Evolutionary conservation across 2,797 vertebrate species (phyloP).

Genomic region (Xenopus petersii): DNA sequence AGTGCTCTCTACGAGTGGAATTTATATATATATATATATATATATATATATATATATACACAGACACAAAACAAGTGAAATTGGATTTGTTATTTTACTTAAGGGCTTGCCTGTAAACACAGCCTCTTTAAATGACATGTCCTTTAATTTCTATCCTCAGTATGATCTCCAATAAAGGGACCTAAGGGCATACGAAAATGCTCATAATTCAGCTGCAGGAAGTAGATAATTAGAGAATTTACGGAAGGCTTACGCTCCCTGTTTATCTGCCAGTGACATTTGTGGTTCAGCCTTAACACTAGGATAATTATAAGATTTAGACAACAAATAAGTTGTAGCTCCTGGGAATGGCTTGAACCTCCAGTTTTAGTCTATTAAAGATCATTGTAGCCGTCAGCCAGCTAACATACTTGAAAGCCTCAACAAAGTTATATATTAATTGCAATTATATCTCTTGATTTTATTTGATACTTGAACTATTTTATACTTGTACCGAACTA

Average conservation of each 20-base stretch:
- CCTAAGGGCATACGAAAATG: slow-evolving; percentile 84
- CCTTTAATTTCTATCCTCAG: slow-evolving; percentile 82
- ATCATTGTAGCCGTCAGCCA: not conserved
- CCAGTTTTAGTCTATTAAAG: slow-evolving; percentile 86
- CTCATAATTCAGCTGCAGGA: slow-evolving; percentile 87
- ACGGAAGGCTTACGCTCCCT: slow-evolving; percentile 86
- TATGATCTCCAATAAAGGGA: slow-evolving; percentile 84
- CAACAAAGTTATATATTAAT: too few relatives aligned
- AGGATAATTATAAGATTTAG: slow-evolving; percentile 96
- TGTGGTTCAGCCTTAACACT: slow-evolving; percentile 83
- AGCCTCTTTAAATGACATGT: slow-evolving; percentile 72
- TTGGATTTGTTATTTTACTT: too few relatives aligned
- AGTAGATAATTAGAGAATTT: slow-evolving; percentile 86
- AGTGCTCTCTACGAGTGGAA: too few relatives aligned
- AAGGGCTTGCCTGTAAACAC: too few relatives aligned
- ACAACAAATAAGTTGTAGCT: slow-evolving; percentile 93
- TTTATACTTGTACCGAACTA: too few relatives aligned
- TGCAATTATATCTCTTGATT: too few relatives aligned
- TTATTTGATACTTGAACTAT: too few relatives aligned
- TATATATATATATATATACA: too few relatives aligned
- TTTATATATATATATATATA: too few relatives aligned
- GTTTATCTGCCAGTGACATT: slow-evolving; percentile 98
- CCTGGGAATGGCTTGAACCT: slow-evolving; percentile 85
- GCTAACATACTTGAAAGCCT: slow-evolving; percentile 52
- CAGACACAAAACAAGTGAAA: too few relatives aligned